These are phyloP conservation scores for Quadriops clusia DNA, from an alignment of 2,888 invertebrate genomes.

Conservation along the genomic window DNA sequence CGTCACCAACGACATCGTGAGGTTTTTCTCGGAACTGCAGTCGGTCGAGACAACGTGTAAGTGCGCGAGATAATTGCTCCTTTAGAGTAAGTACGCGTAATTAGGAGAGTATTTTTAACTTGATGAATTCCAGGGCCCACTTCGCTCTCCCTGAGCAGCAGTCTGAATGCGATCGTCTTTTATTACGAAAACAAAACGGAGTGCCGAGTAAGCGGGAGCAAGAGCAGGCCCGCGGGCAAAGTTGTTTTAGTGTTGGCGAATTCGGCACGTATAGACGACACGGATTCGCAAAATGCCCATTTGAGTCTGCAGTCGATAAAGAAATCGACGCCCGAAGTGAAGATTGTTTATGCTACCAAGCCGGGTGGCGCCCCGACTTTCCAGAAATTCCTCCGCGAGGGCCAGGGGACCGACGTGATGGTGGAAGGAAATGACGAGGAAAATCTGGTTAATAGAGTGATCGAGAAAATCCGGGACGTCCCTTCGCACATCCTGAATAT, in stretches of 20 bases:
- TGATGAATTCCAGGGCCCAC: slow-evolving; percentile 40
- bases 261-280: slow-evolving; percentile 36
- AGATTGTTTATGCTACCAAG: slow-evolving; percentile 42
- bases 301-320: slow-evolving; percentile 39
- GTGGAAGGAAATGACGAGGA: slow-evolving; percentile 21
- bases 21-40: slow-evolving; percentile 32
- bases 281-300: slow-evolving; percentile 36
- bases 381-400: slow-evolving; percentile 38
- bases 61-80: slow-evolving; percentile 5
- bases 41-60: slow-evolving; percentile 10
- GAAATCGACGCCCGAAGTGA: slow-evolving; percentile 40
- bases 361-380: slow-evolving; percentile 34
- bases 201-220: slow-evolving; percentile 28
- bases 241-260: slow-evolving; percentile 44
- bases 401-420: slow-evolving; percentile 42
- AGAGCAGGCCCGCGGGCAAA: slow-evolving; percentile 37
- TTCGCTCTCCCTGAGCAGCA: slow-evolving; percentile 39
- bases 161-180: slow-evolving; percentile 39
- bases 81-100: not conserved
- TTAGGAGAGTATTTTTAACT: slow-evolving; percentile 5
- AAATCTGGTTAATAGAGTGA: slow-evolving; percentile 23
- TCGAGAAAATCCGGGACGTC: slow-evolving; percentile 23
- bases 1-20: slow-evolving; percentile 44
- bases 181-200: slow-evolving; percentile 39
- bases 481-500: slow-evolving; percentile 29